Base-by-base conservation (phyloP, 2,888 invertebrate genomes). In the Catocala nupta region DNA sequence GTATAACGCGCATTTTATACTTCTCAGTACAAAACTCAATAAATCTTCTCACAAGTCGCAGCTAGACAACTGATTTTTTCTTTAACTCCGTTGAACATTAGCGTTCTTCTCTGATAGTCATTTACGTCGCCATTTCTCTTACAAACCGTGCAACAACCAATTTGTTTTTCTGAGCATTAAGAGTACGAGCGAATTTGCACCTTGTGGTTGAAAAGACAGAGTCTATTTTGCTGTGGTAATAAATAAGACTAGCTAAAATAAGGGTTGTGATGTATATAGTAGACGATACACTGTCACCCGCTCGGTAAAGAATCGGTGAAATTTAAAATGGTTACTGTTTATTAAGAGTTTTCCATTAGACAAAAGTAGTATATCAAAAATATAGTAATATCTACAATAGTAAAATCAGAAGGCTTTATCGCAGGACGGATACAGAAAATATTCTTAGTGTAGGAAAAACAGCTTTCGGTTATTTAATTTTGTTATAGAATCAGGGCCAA, bases 141-240 rank as follows among this genome's bases (percentile, higher is more conserved):
- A 43, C 13, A 61, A 10, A 51, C 48, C 25, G 49, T 39, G 59
- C 42, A 51, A 64, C 63, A 63, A 66, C 71, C 75, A 67, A 72
- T 71, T 72, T 71, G 36, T 11, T 49, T 6, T 7, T 1, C 13
- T 48, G 56, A 11, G 25, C n/a, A 13, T 3, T 7, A 12, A 33
- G 25, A 11, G 9, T 13, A 13, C 55, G 45, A 44, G 10, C n/a
- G 0, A 65, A 12, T 42, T 10, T 60, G 33, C 13, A 44, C 16
- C 25, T 59, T 74, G 10, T 3, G 5, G 0, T 39, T 7, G 2
- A 9, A 39, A 3, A 8, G 1, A 39, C 9, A 39, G 36, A 39
- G 36, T 39, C 5, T 9, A 7, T 39, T 39, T 39, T 39, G 36
- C 36, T 39, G 8, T 39, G 36, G 36, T 39, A 1, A 2, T 39